Conservation (phyloP, 2,888 invertebrate species). For the Ennomos quercinarius region DNA sequence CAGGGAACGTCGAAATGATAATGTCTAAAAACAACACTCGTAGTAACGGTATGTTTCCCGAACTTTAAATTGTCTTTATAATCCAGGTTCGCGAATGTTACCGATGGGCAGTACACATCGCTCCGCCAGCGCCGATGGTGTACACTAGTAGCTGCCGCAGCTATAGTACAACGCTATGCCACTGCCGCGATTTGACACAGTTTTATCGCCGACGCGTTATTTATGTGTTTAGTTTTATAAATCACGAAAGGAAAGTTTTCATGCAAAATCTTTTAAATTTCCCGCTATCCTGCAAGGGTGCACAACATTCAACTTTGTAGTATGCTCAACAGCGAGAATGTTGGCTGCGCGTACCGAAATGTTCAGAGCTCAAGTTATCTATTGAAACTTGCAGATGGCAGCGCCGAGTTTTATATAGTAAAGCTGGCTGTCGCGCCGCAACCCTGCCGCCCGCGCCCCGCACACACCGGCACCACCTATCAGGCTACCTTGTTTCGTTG, state of each 20-base stretch:
- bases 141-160: constrained; percentile 27
- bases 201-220: constrained; percentile 50
- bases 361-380: constrained; percentile 80
- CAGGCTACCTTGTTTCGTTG: constrained; percentile 37
- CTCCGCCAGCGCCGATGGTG: constrained; percentile 44
- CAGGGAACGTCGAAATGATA: constrained; percentile 79
- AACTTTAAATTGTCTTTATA: constrained; percentile 59
- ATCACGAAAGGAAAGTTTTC: constrained; percentile 37
- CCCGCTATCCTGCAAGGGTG: constrained; percentile 67
- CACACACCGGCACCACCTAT: constrained; percentile 26
- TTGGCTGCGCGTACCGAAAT: constrained; percentile 77
- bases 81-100: constrained; percentile 74
- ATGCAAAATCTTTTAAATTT: constrained; percentile 61
- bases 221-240: constrained; percentile 20
- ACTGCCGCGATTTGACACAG: constrained; percentile 65
- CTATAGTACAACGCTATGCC: constrained; percentile 44
- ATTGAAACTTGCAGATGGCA: constrained; percentile 85
- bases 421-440: constrained; percentile 63
- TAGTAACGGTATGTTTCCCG: constrained; percentile 58
- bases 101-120: constrained; percentile 65
- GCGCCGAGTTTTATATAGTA: constrained; percentile 81
- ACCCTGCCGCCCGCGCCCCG: constrained; percentile 48
- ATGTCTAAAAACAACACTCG: constrained; percentile 69
- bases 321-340: constrained; percentile 63
- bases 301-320: constrained; percentile 70